A percentile compares a stretch with the other conserved stretches of the same genome.
Conservation (phyloP, 2,888 invertebrate genomes). For the Pterostichus niger region DNA sequence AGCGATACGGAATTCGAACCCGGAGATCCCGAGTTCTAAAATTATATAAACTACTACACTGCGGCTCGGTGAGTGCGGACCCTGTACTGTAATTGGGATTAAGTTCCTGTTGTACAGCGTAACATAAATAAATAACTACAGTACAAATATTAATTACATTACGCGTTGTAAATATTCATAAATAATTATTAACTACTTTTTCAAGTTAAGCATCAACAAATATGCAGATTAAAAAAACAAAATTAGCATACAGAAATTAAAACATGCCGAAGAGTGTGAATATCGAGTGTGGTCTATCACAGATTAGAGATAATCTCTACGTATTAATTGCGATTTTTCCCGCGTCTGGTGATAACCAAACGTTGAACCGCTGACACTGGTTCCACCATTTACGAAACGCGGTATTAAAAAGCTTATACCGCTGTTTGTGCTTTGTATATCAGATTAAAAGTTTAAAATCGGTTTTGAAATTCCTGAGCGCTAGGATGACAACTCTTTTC, state of each 20-base stretch:
- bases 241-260: conserved; percentile 12
- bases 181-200: neutral
- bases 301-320: conserved; percentile 42
- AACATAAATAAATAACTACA: too few relatives aligned
- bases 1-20: too few relatives aligned
- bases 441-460: conserved; percentile 58
- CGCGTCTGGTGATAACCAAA: conserved; percentile 33
- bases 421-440: conserved; percentile 50
- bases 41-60: too few relatives aligned
- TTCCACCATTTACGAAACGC: conserved; percentile 26
- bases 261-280: neutral
- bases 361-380: conserved; percentile 1
- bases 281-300: conserved; percentile 25
- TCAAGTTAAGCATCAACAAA: neutral
- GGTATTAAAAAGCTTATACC: conserved; percentile 49
- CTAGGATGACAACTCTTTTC: conserved; percentile 35
- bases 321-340: conserved; percentile 58
- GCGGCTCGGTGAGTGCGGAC: too few relatives aligned
- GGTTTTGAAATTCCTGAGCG: conserved; percentile 50
- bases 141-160: too few relatives aligned
- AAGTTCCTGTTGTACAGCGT: too few relatives aligned
- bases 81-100: too few relatives aligned
- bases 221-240: conserved; percentile 5
- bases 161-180: conserved; percentile 24
- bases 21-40: too few relatives aligned